Evolutionary conservation across 2,888 invertebrate species (phyloP).

Genomic region (Temnothorax ravouxi): DNA sequence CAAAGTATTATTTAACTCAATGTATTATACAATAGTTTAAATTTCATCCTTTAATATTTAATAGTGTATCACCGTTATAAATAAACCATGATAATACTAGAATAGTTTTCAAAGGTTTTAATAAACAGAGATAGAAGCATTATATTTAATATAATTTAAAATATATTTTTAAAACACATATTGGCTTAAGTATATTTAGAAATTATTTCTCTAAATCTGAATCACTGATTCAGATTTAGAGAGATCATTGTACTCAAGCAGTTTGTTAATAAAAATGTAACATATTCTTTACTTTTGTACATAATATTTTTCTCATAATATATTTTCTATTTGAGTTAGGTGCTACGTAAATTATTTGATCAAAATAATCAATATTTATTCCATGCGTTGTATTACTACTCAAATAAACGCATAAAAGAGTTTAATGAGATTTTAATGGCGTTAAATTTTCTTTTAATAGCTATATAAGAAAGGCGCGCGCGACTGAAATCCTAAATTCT

Average conservation of each 20-base stretch:
- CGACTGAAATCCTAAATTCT: constrained; percentile 39
- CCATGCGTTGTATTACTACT: not conserved
- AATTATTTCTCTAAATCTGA: not conserved
- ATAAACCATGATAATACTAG: constrained; percentile 59
- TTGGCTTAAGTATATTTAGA: not conserved
- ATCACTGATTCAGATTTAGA: too few species aligned
- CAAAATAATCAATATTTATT: constrained; percentile 1
- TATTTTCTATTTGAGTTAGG: not conserved
- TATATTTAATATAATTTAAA: not conserved
- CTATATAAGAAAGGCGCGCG: not conserved
- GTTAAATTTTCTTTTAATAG: constrained; percentile 16
- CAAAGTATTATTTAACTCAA: too few species aligned
- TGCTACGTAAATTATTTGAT: not conserved
- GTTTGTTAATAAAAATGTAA: not conserved
- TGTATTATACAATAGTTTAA: too few species aligned
- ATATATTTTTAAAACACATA: not conserved
- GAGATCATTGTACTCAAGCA: not conserved
- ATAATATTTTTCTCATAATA: not conserved
- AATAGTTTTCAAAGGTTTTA: constrained; percentile 27
- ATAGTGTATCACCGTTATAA: constrained; percentile 73
- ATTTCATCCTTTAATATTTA: too few species aligned
- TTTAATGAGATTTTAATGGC: not conserved
- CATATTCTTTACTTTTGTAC: not conserved
- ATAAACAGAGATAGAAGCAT: not conserved
- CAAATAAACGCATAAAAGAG: not conserved